A percentile compares a stretch with the other conserved stretches of the same genome.
Evolutionary conservation across 2,113 vertebrate species (phyloP).

Genomic region (Tylochromis polylepis): DNA sequence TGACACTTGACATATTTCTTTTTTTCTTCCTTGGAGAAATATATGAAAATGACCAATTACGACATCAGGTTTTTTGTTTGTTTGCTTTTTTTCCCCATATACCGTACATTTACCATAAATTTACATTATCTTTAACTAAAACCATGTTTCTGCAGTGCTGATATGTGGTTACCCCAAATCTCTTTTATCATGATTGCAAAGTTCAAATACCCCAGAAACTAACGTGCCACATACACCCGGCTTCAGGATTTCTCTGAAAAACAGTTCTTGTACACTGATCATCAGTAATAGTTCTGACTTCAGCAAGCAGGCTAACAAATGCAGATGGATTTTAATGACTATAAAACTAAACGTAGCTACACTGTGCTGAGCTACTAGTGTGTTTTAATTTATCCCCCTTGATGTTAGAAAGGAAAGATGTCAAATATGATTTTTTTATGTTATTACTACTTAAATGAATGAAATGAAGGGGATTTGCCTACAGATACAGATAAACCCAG

Average conservation of each 20-base stretch:
- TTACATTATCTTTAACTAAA: neutral
- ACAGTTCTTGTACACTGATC: neutral
- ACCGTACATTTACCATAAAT: neutral
- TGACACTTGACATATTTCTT: slow-evolving; percentile 13
- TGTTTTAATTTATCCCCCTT: neutral
- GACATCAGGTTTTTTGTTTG: neutral
- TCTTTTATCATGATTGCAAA: neutral
- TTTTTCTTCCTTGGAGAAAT: neutral
- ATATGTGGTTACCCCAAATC: neutral
- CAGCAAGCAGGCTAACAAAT: neutral
- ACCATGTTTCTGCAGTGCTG: neutral
- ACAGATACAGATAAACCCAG: slow-evolving; percentile 22
- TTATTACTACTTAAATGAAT: slow-evolving; percentile 17
- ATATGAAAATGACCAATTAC: neutral
- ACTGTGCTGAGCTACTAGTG: neutral
- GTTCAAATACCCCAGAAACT: neutral
- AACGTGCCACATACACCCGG: neutral
- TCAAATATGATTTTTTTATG: neutral
- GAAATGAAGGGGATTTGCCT: slow-evolving; percentile 14
- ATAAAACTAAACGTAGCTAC: slow-evolving; percentile 13
- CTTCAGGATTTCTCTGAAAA: neutral
- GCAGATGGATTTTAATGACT: neutral
- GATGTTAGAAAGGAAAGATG: slow-evolving; percentile 14
- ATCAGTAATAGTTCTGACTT: neutral
- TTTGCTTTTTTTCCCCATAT: neutral